Evolutionary conservation across 2,888 invertebrate genomes (phyloP), one percentile per base, ranked within the genome.

Genomic region (Steinernema carpocapsae): DNA sequence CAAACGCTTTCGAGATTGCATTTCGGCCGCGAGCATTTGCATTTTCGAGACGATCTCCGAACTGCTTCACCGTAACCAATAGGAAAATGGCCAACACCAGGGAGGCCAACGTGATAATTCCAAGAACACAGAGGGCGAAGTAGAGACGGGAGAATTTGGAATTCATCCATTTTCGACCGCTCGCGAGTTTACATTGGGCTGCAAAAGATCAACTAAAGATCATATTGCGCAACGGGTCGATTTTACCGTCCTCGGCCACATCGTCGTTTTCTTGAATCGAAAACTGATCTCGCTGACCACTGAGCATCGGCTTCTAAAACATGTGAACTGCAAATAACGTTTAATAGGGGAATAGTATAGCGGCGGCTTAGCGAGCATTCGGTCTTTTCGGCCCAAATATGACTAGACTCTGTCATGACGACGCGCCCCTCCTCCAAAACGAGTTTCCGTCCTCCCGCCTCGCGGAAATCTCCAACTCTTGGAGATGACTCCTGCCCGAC

Each of bases 281-380:
- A 26, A 76, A 70, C 32, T 77, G 51, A 32, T 77, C 76, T 22
- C 72, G 76, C 52, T 24, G 72, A 14, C 43, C 64, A n/a, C n/a
- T n/a, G 52, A 76, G 70, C 76, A 76, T 76, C 72, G 76, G 76
- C 52, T 52, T 74, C 76, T 76, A 64, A 51, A 76, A 70, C 43
- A 43, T 14, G 7, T 7, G 43, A n/a, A n/a, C n/a, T n/a, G n/a
- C n/a, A n/a, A n/a, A n/a, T n/a, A n/a, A n/a, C n/a, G 10, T 56
- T 24, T 2, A 26, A 26, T 26, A 6, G 22, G 22, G 24, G 56
- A 26, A 24, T 22, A 3, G 56, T 7, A 24, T 22, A 19, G 51
- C 12, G 51, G 51, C 6, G 12, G 56, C 26, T 24, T 7, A 17
- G 56, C 26, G 56, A 56, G 24, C 26, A 19, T 4, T 7, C 22